A percentile compares a stretch with the other conserved stretches of the same genome.
These are phyloP conservation scores for Anguilla pacifica DNA, from an alignment of 2,797 vertebrate species.

Conservation along the genomic window DNA sequence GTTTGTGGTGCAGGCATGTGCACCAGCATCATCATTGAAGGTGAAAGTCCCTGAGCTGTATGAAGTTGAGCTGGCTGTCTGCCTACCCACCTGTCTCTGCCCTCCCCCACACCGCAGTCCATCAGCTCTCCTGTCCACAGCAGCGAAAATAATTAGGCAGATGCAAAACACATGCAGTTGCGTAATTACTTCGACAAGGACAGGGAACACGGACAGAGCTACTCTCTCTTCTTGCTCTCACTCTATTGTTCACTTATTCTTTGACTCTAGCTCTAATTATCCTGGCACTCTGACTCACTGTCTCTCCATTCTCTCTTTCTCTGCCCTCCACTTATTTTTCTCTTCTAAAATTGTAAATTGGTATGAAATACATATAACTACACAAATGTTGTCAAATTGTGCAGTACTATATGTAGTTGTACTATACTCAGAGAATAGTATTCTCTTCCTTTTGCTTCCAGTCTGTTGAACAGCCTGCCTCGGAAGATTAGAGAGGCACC, in stretches of 20 bases:
- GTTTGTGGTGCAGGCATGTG: not conserved
- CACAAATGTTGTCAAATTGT: not conserved
- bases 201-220: not conserved
- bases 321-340: not conserved
- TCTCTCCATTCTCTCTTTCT: not conserved
- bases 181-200: not conserved
- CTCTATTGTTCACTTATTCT: not conserved
- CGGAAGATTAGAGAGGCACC: too few relatives aligned
- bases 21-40: constrained; percentile 3
- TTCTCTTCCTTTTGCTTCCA: too few relatives aligned
- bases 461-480: too few relatives aligned
- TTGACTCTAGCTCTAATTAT: not conserved
- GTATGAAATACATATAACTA: not conserved
- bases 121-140: not conserved
- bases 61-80: not conserved
- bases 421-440: not conserved
- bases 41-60: not conserved
- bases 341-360: not conserved
- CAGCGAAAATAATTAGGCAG: not conserved
- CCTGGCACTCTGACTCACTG: not conserved
- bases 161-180: constrained; percentile 1
- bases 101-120: not conserved
- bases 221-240: not conserved
- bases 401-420: not conserved
- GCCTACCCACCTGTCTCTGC: not conserved